Evolutionary conservation across 2,113 vertebrate genomes (phyloP).

Genomic region (Argyrosomus japonicus): DNA sequence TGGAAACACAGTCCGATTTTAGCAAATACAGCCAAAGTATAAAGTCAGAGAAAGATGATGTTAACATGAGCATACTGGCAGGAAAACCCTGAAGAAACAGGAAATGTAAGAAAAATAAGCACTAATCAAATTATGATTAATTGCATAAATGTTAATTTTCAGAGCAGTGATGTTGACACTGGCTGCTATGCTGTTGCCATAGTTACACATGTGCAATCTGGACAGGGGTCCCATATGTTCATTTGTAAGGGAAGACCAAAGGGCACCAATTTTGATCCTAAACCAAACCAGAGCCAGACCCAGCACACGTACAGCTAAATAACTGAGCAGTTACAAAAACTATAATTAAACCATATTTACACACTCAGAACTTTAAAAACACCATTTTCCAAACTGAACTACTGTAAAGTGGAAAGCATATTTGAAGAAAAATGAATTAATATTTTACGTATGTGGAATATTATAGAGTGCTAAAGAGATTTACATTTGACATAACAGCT

Average conservation of each 20-base stretch:
- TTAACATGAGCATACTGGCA: background rate
- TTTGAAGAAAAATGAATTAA: background rate
- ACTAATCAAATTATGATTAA: slow-evolving; percentile 47
- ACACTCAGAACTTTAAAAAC: background rate
- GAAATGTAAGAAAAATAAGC: slow-evolving; percentile 49
- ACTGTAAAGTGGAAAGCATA: slow-evolving; percentile 4
- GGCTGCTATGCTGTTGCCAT: slow-evolving; percentile 32
- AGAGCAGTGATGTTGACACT: slow-evolving; percentile 34
- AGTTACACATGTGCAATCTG: slow-evolving; percentile 37
- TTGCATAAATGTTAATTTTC: slow-evolving; percentile 32
- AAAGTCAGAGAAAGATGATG: slow-evolving; percentile 2
- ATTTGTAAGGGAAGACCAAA: slow-evolving; percentile 23
- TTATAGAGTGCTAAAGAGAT: slow-evolving; percentile 39
- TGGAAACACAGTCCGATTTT: background rate
- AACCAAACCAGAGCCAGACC: slow-evolving; percentile 36
- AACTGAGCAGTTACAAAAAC: slow-evolving; percentile 2
- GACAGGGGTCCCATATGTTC: slow-evolving; percentile 38
- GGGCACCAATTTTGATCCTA: slow-evolving; percentile 25
- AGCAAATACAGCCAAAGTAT: background rate
- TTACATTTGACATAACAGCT: slow-evolving; percentile 57
- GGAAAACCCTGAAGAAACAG: slow-evolving; percentile 35
- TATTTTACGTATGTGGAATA: slow-evolving; percentile 14
- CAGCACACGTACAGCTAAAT: slow-evolving; percentile 17
- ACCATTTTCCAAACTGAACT: background rate
- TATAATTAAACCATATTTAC: background rate